A percentile compares a stretch with the other conserved stretches of the same genome.
These are phyloP conservation scores for Microtus richardsoni DNA, from an alignment of 2,113 vertebrate genomes.

Conservation along the genomic window DNA sequence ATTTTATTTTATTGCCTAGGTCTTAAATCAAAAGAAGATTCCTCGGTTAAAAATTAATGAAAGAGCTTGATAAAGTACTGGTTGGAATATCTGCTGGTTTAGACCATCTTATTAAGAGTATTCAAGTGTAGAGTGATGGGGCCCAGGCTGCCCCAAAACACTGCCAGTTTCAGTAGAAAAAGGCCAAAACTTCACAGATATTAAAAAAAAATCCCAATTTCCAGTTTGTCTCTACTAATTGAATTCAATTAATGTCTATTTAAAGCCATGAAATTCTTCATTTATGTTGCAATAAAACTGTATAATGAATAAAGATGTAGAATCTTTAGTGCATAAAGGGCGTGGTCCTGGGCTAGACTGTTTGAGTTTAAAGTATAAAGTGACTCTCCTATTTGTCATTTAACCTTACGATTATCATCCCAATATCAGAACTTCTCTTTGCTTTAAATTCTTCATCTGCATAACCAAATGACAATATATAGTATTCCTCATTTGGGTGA, in stretches of 20 bases:
- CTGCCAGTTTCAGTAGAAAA: not conserved
- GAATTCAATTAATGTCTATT: not conserved
- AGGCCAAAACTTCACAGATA: not conserved
- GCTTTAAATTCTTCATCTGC: not conserved
- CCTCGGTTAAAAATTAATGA: not conserved
- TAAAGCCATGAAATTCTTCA: not conserved
- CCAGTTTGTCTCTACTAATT: not conserved
- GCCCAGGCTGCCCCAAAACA: not conserved
- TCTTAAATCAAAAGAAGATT: slow-evolving; percentile 23
- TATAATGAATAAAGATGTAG: not conserved
- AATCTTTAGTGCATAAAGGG: not conserved
- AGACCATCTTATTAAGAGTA: not conserved
- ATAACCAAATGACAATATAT: not conserved
- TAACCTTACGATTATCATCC: not conserved
- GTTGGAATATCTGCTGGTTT: not conserved
- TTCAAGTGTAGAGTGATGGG: not conserved
- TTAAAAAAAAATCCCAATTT: not conserved
- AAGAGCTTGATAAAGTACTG: not conserved
- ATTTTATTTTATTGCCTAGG: not conserved
- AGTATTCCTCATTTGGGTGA: not conserved
- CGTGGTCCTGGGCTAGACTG: not conserved
- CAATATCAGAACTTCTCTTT: slow-evolving; percentile 7
- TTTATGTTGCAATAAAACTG: not conserved
- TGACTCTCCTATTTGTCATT: not conserved
- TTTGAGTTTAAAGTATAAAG: not conserved